Evolutionary conservation across 2,888 invertebrate genomes (phyloP).

Genomic region (Chydorus sphaericus): DNA sequence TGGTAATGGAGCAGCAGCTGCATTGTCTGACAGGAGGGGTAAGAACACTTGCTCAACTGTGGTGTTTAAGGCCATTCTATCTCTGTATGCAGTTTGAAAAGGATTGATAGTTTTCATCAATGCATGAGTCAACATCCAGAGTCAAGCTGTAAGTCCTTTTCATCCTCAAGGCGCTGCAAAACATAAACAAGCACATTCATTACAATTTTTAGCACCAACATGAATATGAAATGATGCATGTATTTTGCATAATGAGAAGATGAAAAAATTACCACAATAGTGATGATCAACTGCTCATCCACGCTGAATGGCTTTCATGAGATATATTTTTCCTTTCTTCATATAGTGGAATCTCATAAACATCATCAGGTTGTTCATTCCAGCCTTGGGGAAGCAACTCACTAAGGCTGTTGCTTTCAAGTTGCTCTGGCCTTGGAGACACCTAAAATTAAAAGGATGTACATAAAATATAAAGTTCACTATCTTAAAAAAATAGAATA

Average conservation of each 20-base stretch:
- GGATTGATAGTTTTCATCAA: neutral
- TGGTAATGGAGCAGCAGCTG: neutral
- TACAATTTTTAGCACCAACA: too few relatives aligned
- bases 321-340: neutral
- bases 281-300: neutral
- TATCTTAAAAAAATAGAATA: too few relatives aligned
- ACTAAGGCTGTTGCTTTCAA: too few relatives aligned
- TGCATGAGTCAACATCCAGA: neutral
- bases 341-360: neutral
- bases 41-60: too few relatives aligned
- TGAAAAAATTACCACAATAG: neutral
- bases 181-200: too few relatives aligned
- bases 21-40: too few relatives aligned
- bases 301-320: neutral
- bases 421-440: neutral
- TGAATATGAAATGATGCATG: neutral
- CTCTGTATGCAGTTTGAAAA: neutral
- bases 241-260: neutral
- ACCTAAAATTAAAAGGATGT: too few relatives aligned
- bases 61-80: neutral
- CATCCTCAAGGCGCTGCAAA: neutral
- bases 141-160: neutral
- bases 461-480: too few relatives aligned
- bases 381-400: neutral
- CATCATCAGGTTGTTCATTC: neutral